Conservation (phyloP, 2,113 vertebrate genomes). For the Dasyornis broadbenti region DNA sequence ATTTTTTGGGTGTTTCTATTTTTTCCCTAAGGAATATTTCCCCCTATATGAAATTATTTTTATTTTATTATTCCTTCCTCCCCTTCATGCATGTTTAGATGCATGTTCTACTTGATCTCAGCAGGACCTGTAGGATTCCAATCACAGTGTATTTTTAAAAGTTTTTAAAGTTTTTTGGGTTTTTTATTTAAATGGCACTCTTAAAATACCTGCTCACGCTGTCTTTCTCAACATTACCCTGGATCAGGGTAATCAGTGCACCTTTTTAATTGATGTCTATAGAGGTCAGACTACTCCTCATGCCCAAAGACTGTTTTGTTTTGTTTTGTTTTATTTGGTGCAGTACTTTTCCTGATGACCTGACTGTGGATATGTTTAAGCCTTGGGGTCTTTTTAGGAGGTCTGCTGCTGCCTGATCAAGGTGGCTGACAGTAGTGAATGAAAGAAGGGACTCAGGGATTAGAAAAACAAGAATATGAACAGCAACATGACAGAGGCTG, state of each 20-base stretch:
- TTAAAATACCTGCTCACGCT: not conserved
- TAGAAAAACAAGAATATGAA: conserved; percentile 10
- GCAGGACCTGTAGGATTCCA: not conserved
- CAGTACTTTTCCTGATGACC: not conserved
- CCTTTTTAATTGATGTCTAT: not conserved
- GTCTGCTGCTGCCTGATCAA: not conserved
- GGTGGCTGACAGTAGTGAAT: not conserved
- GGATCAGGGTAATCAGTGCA: not conserved
- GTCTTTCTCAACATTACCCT: not conserved
- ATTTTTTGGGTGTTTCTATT: not conserved
- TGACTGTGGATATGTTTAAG: not conserved
- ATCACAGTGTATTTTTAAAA: not conserved
- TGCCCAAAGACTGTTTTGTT: not conserved
- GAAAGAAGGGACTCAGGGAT: not conserved
- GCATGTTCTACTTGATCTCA: not conserved
- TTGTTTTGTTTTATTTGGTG: not conserved
- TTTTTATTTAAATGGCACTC: not conserved
- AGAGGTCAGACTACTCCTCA: not conserved
- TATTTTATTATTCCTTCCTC: not conserved
- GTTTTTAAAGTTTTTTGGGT: not conserved
- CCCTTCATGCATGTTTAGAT: not conserved
- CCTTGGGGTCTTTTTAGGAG: not conserved
- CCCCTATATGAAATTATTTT: not conserved
- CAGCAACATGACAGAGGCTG: not conserved
- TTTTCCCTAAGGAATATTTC: not conserved